Conservation (phyloP, 2,113 vertebrate genomes). For the Dendrocopos noguchii region DNA sequence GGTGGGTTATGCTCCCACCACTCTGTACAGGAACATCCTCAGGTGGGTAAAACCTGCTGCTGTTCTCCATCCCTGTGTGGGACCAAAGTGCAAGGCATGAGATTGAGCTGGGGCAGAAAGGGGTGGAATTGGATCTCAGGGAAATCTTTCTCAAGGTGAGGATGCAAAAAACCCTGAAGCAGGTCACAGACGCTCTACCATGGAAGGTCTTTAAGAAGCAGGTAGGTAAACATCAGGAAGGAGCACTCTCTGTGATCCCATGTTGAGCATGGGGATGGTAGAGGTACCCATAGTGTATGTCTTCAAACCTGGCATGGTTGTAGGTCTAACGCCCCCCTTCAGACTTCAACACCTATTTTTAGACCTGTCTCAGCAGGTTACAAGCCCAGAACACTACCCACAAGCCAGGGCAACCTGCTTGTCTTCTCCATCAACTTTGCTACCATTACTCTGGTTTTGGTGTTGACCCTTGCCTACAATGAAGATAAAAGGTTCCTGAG, state of each 20-base stretch:
- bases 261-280: background rate
- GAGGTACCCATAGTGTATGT: background rate
- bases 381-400: background rate
- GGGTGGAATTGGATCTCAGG: background rate
- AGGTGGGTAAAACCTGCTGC: background rate
- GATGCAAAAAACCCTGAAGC: background rate
- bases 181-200: rapidly evolving
- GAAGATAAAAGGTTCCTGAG: background rate
- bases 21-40: background rate
- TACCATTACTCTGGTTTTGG: background rate
- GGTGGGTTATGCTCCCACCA: background rate
- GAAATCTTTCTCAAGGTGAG: background rate
- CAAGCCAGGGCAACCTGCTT: background rate
- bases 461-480: background rate
- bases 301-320: rapidly evolving
- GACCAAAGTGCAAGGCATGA: background rate
- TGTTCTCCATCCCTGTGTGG: rapidly evolving
- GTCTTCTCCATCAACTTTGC: background rate
- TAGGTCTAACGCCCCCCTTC: background rate
- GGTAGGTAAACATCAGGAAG: background rate
- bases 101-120: background rate
- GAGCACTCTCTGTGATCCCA: rapidly evolving
- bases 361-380: background rate
- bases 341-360: background rate
- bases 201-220: background rate